phyloP scores from a whole-genome alignment of 2,797 vertebrate genomes.

The Vipera latastei region DNA sequence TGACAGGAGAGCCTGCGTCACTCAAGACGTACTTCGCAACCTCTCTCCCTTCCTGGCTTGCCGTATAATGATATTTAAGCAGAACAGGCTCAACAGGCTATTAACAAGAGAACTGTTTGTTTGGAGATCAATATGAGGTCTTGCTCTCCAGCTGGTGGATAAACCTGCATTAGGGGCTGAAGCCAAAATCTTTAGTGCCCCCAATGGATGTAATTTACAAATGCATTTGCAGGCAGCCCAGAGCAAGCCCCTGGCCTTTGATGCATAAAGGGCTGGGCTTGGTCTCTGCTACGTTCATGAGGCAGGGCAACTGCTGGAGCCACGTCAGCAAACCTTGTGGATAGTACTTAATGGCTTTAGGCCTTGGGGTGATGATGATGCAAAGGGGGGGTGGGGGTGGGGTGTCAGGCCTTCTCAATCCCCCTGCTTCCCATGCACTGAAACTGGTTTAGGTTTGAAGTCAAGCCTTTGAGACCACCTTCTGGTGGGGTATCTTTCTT shows the following conservation, averaged over 20 bases:
- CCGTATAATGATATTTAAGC: not conserved
- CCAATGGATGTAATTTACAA: not conserved
- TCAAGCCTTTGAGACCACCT: not conserved
- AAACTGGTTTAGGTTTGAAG: not conserved
- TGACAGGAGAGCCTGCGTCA: not conserved
- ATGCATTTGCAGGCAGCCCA: constrained; percentile 8
- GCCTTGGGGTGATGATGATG: not conserved
- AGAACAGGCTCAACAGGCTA: not conserved
- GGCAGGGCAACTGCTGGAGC: not conserved
- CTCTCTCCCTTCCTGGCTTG: not conserved
- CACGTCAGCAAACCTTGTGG: not conserved
- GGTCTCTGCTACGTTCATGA: not conserved
- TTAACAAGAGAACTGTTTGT: not conserved
- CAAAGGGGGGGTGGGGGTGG: not conserved
- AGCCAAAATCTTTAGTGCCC: not conserved
- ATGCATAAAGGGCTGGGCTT: not conserved
- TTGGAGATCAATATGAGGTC: not conserved
- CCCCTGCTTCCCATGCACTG: not conserved
- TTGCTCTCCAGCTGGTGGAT: not conserved
- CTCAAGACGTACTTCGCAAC: not conserved
- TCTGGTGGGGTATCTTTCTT: not conserved
- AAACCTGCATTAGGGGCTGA: not conserved
- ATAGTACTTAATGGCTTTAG: not conserved
- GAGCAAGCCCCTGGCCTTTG: not conserved
- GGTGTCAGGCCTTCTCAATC: too few species aligned